phyloP scores from a whole-genome alignment of 2,797 vertebrate species.

The Calcarius lapponicus region DNA sequence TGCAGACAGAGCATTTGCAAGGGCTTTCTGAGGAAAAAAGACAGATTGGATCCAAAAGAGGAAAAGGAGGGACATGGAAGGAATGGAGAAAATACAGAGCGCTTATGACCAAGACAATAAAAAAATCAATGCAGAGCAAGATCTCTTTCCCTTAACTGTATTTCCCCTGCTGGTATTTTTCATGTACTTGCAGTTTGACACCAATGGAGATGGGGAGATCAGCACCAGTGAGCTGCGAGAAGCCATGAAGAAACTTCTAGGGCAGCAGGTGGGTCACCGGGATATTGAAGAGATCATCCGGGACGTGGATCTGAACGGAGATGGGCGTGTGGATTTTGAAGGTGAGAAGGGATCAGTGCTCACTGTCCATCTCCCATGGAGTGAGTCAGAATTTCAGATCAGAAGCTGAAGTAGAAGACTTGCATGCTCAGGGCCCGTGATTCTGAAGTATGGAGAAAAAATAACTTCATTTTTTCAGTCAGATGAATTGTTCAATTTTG shows the following conservation, averaged over 20 bases:
- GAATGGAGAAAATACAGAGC: neutral
- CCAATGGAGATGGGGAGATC: conserved; percentile 96
- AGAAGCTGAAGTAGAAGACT: neutral
- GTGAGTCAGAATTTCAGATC: neutral
- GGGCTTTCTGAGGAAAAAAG: neutral
- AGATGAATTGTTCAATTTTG: neutral
- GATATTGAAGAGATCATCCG: conserved; percentile 97
- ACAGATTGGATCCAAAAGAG: neutral
- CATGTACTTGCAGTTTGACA: conserved; percentile 87
- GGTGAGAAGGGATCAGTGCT: conserved; percentile 72
- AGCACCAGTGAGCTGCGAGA: conserved; percentile 94
- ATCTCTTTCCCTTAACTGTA: neutral
- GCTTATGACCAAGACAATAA: neutral
- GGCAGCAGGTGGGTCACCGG: conserved; percentile 95
- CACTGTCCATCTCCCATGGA: neutral
- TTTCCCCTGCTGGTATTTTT: neutral
- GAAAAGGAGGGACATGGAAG: neutral
- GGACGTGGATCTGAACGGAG: conserved; percentile 97
- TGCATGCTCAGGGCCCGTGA: neutral
- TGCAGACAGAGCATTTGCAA: neutral
- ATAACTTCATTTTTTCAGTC: neutral
- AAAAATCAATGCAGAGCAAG: neutral
- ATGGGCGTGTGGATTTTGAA: conserved; percentile 98
- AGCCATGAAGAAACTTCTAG: conserved; percentile 97
- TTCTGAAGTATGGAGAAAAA: neutral